A percentile compares a stretch with the other conserved stretches of the same genome.
Evolutionary conservation across 1,140 invertebrate species (phyloP).

Genomic region (Drosophila triauraria): DNA sequence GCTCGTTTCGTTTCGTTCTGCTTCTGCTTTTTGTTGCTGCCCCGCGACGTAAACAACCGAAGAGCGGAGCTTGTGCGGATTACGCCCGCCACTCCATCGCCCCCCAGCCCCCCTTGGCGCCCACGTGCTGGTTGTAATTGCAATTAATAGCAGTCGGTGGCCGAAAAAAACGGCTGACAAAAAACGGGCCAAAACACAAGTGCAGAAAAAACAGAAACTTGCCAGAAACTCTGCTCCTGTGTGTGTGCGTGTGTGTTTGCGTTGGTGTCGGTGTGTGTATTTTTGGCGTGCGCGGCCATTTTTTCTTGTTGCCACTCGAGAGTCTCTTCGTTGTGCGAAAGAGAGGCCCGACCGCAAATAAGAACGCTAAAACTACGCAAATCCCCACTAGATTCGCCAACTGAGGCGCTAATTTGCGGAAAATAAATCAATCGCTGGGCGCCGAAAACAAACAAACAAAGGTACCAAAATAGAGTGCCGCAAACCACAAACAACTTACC

Average conservation of each 20-base stretch:
- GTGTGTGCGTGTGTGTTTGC: conserved; percentile 23
- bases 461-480: conserved; percentile 31
- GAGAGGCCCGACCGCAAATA: conserved; percentile 54
- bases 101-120: conserved; percentile 2
- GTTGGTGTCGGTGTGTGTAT: conserved; percentile 64
- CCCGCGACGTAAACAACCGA: conserved; percentile 54
- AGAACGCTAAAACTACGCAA: conserved; percentile 33
- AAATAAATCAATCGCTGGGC: conserved; percentile 40
- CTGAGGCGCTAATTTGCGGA: conserved; percentile 24
- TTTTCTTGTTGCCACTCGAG: conserved; percentile 65
- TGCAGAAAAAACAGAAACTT: conserved; percentile 63
- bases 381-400: conserved; percentile 30
- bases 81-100: conserved; percentile 13
- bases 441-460: conserved; percentile 37
- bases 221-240: conserved; percentile 15
- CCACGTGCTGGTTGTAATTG: conserved; percentile 40
- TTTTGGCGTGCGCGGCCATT: conserved; percentile 82
- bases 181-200: conserved; percentile 60
- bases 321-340: conserved; percentile 52
- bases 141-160: conserved; percentile 49
- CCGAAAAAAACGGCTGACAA: conserved; percentile 56
- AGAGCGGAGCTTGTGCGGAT: conserved; percentile 20
- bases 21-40: conserved; percentile 24
- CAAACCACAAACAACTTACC: conserved; percentile 35
- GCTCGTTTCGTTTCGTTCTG: conserved; percentile 36